Percentiles rank a stretch among this genome's conserved stretches.
Evolutionary conservation across 2,888 invertebrate genomes (phyloP).

Genomic region (Drosophila niveifrons): DNA sequence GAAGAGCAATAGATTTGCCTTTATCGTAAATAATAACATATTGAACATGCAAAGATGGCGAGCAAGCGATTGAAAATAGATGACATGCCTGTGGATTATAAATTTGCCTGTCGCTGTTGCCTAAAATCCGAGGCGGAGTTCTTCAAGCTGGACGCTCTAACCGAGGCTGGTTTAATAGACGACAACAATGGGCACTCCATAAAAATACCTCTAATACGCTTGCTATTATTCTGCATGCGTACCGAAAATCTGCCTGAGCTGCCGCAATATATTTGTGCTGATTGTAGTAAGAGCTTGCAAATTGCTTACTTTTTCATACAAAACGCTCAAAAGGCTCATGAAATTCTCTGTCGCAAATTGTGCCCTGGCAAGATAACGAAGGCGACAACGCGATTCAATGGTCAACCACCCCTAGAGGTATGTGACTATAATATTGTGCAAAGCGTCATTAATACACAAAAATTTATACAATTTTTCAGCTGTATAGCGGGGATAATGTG

Average conservation of each 20-base stretch:
- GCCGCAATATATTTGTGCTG: slow-evolving; percentile 75
- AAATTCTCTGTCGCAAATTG: slow-evolving; percentile 71
- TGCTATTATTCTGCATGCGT: slow-evolving; percentile 72
- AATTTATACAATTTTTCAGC: slow-evolving; percentile 29
- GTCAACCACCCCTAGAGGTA: slow-evolving; percentile 42
- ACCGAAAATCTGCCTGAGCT: slow-evolving; percentile 66
- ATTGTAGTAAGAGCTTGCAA: slow-evolving; percentile 76
- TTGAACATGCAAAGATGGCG: slow-evolving; percentile 56
- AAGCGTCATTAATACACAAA: background rate
- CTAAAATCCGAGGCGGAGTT: slow-evolving; percentile 78
- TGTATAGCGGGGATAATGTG: background rate
- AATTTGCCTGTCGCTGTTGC: slow-evolving; percentile 79
- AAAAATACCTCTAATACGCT: slow-evolving; percentile 70
- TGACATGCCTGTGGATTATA: slow-evolving; percentile 61
- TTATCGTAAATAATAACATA: background rate
- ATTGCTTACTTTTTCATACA: slow-evolving; percentile 78
- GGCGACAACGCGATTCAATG: slow-evolving; percentile 29
- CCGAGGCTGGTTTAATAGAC: slow-evolving; percentile 36
- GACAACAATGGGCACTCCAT: slow-evolving; percentile 29
- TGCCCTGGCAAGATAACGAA: slow-evolving; percentile 44
- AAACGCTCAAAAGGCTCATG: slow-evolving; percentile 77
- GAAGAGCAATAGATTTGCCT: slow-evolving; percentile 12
- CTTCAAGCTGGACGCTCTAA: slow-evolving; percentile 69
- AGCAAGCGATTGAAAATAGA: slow-evolving; percentile 45
- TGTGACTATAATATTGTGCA: background rate